Evolutionary conservation across 2,113 vertebrate species (phyloP).

Genomic region (Halichoerus grypus): DNA sequence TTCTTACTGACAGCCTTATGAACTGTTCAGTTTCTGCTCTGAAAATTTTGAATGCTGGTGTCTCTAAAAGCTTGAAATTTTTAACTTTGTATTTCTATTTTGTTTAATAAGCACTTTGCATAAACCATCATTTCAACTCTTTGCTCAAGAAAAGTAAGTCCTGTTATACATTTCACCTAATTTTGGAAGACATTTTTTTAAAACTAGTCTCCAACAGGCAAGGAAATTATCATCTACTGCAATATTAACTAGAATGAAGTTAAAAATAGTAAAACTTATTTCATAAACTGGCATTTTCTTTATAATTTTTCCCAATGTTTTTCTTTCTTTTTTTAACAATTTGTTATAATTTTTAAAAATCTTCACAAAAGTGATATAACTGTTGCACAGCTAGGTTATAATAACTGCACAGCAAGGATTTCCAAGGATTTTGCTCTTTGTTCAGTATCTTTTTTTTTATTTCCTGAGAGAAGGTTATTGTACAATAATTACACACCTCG

Average conservation of each 20-base stretch:
- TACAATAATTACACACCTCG: constrained; percentile 60
- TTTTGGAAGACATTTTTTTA: constrained; percentile 79
- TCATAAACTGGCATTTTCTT: constrained; percentile 75
- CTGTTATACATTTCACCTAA: constrained; percentile 72
- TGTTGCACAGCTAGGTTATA: constrained; percentile 59
- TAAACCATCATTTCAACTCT: constrained; percentile 71
- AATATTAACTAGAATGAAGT: constrained; percentile 73
- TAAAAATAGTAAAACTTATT: constrained; percentile 82
- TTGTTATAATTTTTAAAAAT: constrained; percentile 68
- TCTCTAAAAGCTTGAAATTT: constrained; percentile 68
- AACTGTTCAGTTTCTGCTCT: constrained; percentile 61
- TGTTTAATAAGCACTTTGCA: constrained; percentile 69
- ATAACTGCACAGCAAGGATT: constrained; percentile 50
- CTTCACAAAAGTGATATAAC: constrained; percentile 68
- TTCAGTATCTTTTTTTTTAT: not conserved
- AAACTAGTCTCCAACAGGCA: constrained; percentile 81
- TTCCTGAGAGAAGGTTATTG: constrained; percentile 44
- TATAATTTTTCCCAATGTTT: constrained; percentile 75
- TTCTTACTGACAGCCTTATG: constrained; percentile 71
- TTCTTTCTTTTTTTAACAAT: constrained; percentile 68
- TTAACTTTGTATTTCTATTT: constrained; percentile 75
- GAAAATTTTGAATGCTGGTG: constrained; percentile 71
- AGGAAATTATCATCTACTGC: constrained; percentile 83
- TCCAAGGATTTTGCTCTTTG: constrained; percentile 64
- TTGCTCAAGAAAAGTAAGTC: constrained; percentile 69